phyloP scores from a whole-genome alignment of 2,113 vertebrate genomes.

The Phylloscopus trochilus region DNA sequence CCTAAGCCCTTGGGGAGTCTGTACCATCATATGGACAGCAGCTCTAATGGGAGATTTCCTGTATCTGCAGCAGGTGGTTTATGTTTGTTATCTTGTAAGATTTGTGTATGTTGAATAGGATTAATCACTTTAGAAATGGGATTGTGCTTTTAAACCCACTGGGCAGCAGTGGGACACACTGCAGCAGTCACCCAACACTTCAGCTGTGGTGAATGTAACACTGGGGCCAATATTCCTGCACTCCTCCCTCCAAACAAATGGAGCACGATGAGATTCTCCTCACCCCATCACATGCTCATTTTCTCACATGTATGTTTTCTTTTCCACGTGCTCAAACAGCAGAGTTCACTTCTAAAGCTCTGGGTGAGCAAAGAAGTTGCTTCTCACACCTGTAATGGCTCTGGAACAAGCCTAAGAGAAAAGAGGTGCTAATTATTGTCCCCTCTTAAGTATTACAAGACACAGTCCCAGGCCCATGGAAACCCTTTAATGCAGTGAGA shows the following conservation, averaged over 20 bases:
- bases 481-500: not conserved
- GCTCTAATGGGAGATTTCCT: rapidly evolving
- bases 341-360: not conserved
- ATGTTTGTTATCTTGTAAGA: not conserved
- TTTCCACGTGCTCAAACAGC: not conserved
- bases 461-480: not conserved
- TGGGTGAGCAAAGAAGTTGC: not conserved
- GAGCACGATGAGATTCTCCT: not conserved
- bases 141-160: not conserved
- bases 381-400: not conserved
- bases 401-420: not conserved
- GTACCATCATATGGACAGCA: not conserved
- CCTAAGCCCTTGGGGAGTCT: not conserved
- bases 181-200: not conserved
- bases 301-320: not conserved
- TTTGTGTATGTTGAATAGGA: not conserved
- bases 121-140: not conserved
- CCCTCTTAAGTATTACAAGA: not conserved
- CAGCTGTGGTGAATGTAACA: rapidly evolving
- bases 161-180: not conserved
- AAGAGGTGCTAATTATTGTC: not conserved
- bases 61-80: not conserved
- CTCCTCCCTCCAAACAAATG: not conserved
- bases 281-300: not conserved
- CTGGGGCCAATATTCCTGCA: not conserved